A percentile compares a stretch with the other conserved stretches of the same genome.
Evolutionary conservation across 92 coral and sea anemone genomes (phyloP).

Genomic region (Bergia puertoricense): DNA sequence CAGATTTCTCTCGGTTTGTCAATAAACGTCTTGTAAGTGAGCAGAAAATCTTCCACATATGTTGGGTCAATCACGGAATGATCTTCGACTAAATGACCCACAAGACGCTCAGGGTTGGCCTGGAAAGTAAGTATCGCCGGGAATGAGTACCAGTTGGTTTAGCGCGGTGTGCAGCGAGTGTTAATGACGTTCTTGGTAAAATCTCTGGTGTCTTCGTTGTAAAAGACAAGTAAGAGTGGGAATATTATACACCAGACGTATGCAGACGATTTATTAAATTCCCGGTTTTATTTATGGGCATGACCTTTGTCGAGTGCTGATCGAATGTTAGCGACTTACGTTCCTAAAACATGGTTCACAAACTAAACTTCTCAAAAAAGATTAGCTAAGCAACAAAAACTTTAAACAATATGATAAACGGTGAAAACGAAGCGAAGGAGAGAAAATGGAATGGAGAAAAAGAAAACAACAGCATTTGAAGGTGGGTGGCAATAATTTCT

Average conservation of each 20-base stretch:
- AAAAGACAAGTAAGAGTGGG: neutral
- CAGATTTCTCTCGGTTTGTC: constrained; percentile 90
- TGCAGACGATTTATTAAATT: constrained; percentile 1
- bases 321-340: neutral
- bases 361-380: neutral
- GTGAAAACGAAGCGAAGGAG: neutral
- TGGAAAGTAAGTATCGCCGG: constrained; percentile 22
- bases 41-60: constrained; percentile 91
- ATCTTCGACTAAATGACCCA: constrained; percentile 89
- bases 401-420: neutral
- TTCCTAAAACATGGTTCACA: neutral
- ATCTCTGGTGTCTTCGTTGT: neutral
- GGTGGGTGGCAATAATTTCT: neutral
- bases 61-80: constrained; percentile 98
- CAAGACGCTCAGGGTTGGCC: constrained; percentile 89
- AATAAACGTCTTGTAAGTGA: constrained; percentile 87
- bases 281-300: constrained; percentile 14
- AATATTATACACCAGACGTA: neutral
- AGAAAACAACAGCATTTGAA: neutral
- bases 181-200: neutral
- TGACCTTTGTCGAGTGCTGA: constrained; percentile 4
- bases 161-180: neutral
- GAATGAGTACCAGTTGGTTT: neutral
- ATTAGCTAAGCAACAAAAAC: neutral
- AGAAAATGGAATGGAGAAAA: neutral